phyloP scores from a whole-genome alignment of 1,140 invertebrate species.

The Mizuhopecten yessoensis region DNA sequence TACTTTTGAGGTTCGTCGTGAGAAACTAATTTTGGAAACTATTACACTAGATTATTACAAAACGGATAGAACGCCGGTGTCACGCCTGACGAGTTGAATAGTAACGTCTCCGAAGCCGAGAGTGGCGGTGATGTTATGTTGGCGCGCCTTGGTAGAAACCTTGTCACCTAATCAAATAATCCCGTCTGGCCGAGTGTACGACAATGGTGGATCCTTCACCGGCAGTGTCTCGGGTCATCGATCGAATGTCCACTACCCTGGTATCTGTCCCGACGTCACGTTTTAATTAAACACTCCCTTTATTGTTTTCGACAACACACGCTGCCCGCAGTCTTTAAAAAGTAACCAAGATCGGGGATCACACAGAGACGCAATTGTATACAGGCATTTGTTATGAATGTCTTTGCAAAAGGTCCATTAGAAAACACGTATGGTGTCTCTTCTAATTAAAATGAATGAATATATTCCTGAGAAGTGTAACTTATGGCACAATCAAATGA shows the following conservation, averaged over 20 bases:
- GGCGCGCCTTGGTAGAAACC: not conserved
- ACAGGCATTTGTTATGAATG: not conserved
- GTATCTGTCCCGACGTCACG: not conserved
- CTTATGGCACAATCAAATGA: no score
- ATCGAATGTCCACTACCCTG: not conserved
- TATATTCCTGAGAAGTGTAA: no score
- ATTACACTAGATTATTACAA: conserved; percentile 16
- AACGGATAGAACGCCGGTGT: not conserved
- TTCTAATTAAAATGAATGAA: not conserved
- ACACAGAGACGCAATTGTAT: not conserved
- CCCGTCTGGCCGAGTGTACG: not conserved
- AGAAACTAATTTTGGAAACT: not conserved
- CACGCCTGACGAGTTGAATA: not conserved
- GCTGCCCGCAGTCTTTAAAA: not conserved
- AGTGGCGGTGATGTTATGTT: conserved; percentile 18
- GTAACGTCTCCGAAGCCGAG: not conserved
- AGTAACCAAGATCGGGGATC: not conserved
- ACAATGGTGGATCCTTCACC: not conserved
- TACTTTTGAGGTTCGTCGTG: not conserved
- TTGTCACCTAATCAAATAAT: not conserved
- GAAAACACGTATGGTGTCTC: no score
- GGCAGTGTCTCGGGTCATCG: not conserved
- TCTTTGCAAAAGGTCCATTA: no score
- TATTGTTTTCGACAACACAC: not conserved
- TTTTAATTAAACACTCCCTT: not conserved